Evolutionary conservation across 2,113 vertebrate genomes (phyloP).

Genomic region (Ictidomys tridecemlineatus): DNA sequence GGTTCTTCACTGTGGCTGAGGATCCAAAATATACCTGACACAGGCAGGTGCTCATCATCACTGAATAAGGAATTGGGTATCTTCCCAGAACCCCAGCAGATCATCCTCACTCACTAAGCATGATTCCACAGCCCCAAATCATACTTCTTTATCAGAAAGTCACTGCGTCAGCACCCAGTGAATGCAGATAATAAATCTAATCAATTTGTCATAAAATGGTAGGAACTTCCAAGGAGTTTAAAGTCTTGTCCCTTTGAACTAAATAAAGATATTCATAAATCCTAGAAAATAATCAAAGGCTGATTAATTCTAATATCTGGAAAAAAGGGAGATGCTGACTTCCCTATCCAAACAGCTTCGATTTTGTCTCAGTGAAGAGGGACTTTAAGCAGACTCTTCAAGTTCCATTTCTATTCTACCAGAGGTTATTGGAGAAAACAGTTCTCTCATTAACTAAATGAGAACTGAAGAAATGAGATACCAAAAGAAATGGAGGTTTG

Average conservation of each 20-base stretch:
- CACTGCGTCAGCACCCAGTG: too few relatives aligned
- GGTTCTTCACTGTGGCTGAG: not conserved
- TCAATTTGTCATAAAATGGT: not conserved
- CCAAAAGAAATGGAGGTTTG: not conserved
- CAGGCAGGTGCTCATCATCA: not conserved
- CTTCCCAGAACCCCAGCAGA: not conserved
- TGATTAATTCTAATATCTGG: not conserved
- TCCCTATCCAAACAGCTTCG: not conserved
- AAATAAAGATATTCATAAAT: not conserved
- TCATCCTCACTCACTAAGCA: not conserved
- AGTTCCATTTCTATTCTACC: not conserved
- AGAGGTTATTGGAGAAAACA: not conserved
- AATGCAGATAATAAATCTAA: not conserved
- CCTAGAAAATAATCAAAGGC: not conserved
- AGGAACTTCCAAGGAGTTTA: not conserved
- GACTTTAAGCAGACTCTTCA: not conserved
- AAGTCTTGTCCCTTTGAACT: not conserved
- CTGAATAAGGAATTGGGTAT: not conserved
- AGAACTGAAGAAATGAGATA: not conserved
- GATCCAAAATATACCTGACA: not conserved
- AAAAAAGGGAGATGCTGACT: constrained; percentile 14
- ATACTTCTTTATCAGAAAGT: too few relatives aligned
- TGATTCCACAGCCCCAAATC: not conserved
- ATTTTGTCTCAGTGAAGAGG: not conserved
- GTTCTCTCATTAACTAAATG: not conserved